Evolutionary conservation across 1,140 invertebrate genomes (phyloP).

Genomic region (Zaprionus lachaisei): DNA sequence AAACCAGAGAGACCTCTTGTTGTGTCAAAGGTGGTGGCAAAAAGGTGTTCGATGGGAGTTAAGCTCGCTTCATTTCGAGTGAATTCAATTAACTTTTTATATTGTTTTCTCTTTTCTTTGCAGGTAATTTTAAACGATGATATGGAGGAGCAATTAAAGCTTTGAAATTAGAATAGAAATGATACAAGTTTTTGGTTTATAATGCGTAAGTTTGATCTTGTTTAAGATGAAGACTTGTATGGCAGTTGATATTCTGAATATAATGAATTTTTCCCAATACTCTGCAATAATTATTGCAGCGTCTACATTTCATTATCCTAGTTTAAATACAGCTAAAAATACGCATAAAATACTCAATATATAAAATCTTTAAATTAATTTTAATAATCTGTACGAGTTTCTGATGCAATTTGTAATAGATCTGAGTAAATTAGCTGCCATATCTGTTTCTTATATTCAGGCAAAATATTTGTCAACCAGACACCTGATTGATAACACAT

Average conservation of each 20-base stretch:
- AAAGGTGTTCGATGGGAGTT: neutral
- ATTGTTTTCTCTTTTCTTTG: slow-evolving; percentile 40
- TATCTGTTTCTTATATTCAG: neutral
- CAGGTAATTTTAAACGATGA: slow-evolving; percentile 55
- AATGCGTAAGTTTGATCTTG: neutral
- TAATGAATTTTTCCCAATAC: no score
- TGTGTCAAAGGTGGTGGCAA: neutral
- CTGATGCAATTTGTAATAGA: neutral
- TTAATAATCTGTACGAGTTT: no score
- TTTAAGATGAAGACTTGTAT: no score
- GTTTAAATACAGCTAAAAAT: no score
- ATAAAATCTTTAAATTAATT: no score
- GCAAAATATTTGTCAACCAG: neutral
- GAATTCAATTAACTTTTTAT: slow-evolving; percentile 12
- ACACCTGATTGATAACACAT: slow-evolving; percentile 7
- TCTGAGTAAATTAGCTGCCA: neutral
- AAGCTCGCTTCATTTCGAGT: neutral
- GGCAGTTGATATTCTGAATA: no score
- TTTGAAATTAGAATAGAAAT: neutral
- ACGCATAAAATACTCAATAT: no score
- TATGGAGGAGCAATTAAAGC: neutral
- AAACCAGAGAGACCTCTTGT: neutral
- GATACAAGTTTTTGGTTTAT: no score
- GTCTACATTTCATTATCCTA: no score
- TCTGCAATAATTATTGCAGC: no score